Percentiles rank a stretch among this genome's conserved stretches.
phyloP scores from a whole-genome alignment of 2,113 vertebrate genomes.

The Nannobrachium achirus region DNA sequence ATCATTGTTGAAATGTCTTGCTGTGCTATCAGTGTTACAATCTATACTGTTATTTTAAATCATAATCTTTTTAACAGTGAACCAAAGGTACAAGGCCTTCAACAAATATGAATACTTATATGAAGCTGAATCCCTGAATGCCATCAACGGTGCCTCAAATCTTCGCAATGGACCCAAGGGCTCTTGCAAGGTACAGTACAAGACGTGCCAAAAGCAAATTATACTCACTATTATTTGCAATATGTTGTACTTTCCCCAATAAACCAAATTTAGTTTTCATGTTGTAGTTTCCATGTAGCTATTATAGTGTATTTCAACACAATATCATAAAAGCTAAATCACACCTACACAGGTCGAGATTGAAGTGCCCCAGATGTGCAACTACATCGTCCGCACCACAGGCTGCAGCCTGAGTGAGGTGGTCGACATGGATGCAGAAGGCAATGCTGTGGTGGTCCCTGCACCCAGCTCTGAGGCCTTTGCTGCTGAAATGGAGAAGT shows the following conservation, averaged over 20 bases:
- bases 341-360: slow-evolving; percentile 83
- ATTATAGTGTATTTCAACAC: too few species aligned
- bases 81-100: slow-evolving; percentile 86
- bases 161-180: slow-evolving; percentile 84
- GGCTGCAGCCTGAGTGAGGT: slow-evolving; percentile 89
- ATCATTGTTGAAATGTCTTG: neutral
- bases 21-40: slow-evolving; percentile 55
- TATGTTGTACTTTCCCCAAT: too few species aligned
- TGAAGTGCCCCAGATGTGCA: slow-evolving; percentile 90
- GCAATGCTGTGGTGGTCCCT: slow-evolving; percentile 78
- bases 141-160: slow-evolving; percentile 80
- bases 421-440: slow-evolving; percentile 72
- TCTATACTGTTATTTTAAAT: slow-evolving; percentile 44
- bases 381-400: slow-evolving; percentile 83
- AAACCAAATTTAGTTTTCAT: too few species aligned
- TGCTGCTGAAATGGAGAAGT: slow-evolving; percentile 89
- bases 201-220: too few species aligned
- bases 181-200: slow-evolving; percentile 82
- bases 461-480: slow-evolving; percentile 86
- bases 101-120: slow-evolving; percentile 90
- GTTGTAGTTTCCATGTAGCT: too few species aligned
- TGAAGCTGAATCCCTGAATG: slow-evolving; percentile 87
- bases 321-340: too few species aligned
- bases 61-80: slow-evolving; percentile 66
- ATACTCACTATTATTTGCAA: too few species aligned